Base-by-base conservation (phyloP, 2,888 invertebrate species). In the Slavum lentiscoides region DNA sequence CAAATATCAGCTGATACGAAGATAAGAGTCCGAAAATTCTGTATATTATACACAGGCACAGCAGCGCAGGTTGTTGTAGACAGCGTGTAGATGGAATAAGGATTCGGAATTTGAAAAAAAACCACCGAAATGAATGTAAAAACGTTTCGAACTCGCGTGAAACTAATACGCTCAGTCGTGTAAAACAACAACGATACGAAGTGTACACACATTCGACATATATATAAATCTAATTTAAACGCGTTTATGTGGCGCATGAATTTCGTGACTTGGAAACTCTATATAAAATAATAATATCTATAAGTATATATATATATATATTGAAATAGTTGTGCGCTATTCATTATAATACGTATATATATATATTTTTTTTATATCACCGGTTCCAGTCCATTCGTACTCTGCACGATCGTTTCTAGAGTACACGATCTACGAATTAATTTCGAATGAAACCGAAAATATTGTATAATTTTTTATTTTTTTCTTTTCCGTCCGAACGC, bases 371-470 rank as follows among this genome's bases (percentile, higher is more conserved):
- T 17, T 15, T 64, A 67, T 67, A 43, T 43, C 37, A 21, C n/a
- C 15, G 13, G 39, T 17, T 23, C 17, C 23, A 23, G 69, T 69
- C 53, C 49, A 17, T 49, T 68, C 49, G 19, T 9, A 19, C 19
- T 6, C 69, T 61, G 19, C 49, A 49, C 73, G 23, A 61, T 30
- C 23, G 23, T 73, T 49, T 30, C n/a, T 69, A 7, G 13, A 53
- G 53, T 30, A 15, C 77, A 77, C 77, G 77, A 77, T 77, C 39
- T 17, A 39, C 39, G 61, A 69, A 77, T 70, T 77, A 62, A 77
- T 77, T 37, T 62, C 19, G 13, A 69, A 70, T 39, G 77, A 77
- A 77, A 77, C 2, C 69, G 70, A 77, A 77, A 77, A 30, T 30
- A 49, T 49, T 49, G 1, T 30, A 30, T 30, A 30, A 30, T 2